Base-by-base conservation (phyloP, 2,797 vertebrate genomes). In the Chaetophractus vellerosus region DNA sequence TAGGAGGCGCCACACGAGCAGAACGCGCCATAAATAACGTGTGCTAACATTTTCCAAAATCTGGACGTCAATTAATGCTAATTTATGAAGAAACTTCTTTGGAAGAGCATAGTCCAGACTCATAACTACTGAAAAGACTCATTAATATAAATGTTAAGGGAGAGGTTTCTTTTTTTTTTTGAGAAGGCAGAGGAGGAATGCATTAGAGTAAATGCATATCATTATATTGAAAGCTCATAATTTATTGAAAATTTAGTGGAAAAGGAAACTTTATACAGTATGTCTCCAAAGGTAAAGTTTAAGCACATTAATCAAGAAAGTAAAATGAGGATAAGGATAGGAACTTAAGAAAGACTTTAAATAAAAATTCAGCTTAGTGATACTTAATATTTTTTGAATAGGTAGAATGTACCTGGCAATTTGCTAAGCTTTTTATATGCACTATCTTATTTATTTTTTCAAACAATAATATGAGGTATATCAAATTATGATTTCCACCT, bases 21-120 rank as follows among this genome's bases (percentile, higher is more conserved):
- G 96, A 96, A 94, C 31, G 31, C 96, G 88, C 88, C 92, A 93
- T 97, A 97, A 97, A 98, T 97, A 97, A 96, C 0, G 83, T 94
- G 92, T 91, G 95, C 87, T 97, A 97, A 96, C 94, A 83, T 96
- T 96, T 96, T 94, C 94, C 94, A 82, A 96, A 97, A 97, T 94
- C 93, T 93, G 83, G 94, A 83, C 93, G 96, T 97, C 96, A 96
- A 97, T 97, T 97, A 98, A 96, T 93, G 87, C 89, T 97, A 98
- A 97, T 97, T 97, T 96, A 97, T 97, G 95, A 96, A 92, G 94
- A 92, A 93, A 96, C 61, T 33, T 96, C 57, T 88, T 96, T 94
- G 81, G 69, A 86, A 91, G 63, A 80, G 90, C 91, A 66, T 26
- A 94, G 95, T 95, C 93, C 93, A 96, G 89, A 90, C 90, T 92